Evolutionary conservation across 2,113 vertebrate species (phyloP).

Genomic region (Bucco capensis): DNA sequence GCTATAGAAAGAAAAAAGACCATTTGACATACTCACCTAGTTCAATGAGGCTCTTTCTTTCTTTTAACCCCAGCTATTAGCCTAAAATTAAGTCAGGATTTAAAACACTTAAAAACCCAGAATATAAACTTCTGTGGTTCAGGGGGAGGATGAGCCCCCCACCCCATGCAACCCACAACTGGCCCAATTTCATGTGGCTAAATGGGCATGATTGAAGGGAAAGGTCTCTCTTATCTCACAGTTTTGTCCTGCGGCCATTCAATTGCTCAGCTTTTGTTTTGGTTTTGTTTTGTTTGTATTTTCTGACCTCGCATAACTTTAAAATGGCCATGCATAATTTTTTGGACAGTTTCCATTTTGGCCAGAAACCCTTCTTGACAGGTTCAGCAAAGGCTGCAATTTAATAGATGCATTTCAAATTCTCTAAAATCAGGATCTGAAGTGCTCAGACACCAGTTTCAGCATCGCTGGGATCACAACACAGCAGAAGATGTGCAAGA

Average conservation of each 20-base stretch:
- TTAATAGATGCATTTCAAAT: constrained; percentile 22
- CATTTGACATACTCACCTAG: not conserved
- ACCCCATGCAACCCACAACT: rapidly evolving
- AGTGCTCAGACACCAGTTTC: not conserved
- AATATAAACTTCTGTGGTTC: not conserved
- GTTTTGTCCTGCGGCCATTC: not conserved
- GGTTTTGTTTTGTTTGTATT: constrained; percentile 36
- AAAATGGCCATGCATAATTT: constrained; percentile 48
- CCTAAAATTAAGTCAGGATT: not conserved
- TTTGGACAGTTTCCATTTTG: constrained; percentile 54
- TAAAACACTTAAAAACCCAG: not conserved
- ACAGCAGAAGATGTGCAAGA: not conserved
- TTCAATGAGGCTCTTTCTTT: not conserved
- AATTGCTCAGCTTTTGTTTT: not conserved
- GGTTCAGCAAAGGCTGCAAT: constrained; percentile 36
- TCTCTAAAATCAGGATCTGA: not conserved
- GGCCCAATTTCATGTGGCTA: not conserved
- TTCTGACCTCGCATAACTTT: constrained; percentile 51
- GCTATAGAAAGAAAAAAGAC: not conserved
- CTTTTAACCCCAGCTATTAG: not conserved
- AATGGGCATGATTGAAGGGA: not conserved
- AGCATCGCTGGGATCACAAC: not conserved
- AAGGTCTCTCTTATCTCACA: not conserved
- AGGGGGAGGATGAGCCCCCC: not conserved
- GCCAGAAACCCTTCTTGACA: constrained; percentile 48